Base-by-base conservation (phyloP, 2,888 invertebrate species). In the Scaptomyza caliginosa region DNA sequence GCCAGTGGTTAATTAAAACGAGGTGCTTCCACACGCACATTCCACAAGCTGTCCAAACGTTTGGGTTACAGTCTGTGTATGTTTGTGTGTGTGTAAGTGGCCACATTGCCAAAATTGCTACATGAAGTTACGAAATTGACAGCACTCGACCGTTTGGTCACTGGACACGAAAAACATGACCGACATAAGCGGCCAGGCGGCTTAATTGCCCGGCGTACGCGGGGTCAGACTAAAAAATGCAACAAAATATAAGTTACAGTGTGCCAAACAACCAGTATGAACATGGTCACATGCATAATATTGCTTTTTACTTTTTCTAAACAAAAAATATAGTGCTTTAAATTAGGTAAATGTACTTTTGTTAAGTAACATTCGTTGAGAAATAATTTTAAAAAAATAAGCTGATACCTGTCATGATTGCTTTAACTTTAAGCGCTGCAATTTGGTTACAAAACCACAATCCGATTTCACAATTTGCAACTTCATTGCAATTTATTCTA, bases 1-100 rank as follows among this genome's bases (percentile, higher is more conserved):
- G 77, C 63, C 75, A 72, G 67, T 56, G 73, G 81, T 77, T 80
- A 84, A 82, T 86, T 86, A 86, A 86, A 71, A 56, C 66, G 50
- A 69, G 50, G 26, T 54, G 52, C 45, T 45, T n/a, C 16, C 17
- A 38, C 38, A 21, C n/a, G 19, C 52, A 52, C 19, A 23, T 21
- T 51, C 52, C 49, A 69, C 60, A 64, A 26, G 58, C 42, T 62
- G 45, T 17, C 39, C 74, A 86, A 83, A 79, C 65, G 80, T 80
- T 75, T 58, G 63, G 55, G 36, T 43, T 63, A 16, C 16, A 11
- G 5, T 3, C 6, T 10, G 10, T 55, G 49, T 30, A 43, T 55
- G 32, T 46, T 56, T 21, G 39, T 39, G 4, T 19, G 4, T 58
- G 58, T 32, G 30, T 32, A 21, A 55, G 55, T 60, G 65, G 36